Base-by-base conservation (phyloP, 1,140 invertebrate species). In the Diachasma alloeum region DNA sequence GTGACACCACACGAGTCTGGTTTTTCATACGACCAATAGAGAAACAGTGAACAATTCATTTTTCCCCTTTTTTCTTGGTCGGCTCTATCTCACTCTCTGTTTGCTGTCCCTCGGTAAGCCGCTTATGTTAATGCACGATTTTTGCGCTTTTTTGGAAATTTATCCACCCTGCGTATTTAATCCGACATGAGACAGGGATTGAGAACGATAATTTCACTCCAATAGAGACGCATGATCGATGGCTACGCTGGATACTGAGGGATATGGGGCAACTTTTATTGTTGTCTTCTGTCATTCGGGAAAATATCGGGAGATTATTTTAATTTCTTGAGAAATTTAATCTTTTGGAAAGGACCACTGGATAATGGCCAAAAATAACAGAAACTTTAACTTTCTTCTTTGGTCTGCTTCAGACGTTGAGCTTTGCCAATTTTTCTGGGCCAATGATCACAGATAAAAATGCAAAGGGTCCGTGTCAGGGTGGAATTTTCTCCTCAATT, bases 61-160 rank as follows among this genome's bases (percentile, higher is more conserved):
- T 53, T 26, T 19, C 70, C 31, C 48, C 15, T 48, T 53, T 56
- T 71, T 46, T 72, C 46, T 37, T n/a, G 0, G 2, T 56, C 15
- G 46, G 31, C n/a, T 56, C 46, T 56, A 8, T 22, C 42, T 31
- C 17, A 48, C 46, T 31, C 24, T 26, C 11, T 72, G 22, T 72
- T 37, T 72, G 46, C 48, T 17, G 31, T 72, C 24, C 48, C 70
- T 53, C 46, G 70, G 42, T 86, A 86, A 86, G 83, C 85, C 75
- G 85, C 83, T 86, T 86, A 86, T 76, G 81, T 77, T 81, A 79
- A 81, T 81, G 79, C 66, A 75, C 78, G 73, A 86, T 82, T 86
- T 86, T 86, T 84, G 85, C 82, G 81, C 84, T 84, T 85, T 86
- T 86, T 83, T 83, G 81, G 81, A 83, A 84, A 80, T 74, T 67